phyloP scores from a whole-genome alignment of 2,888 invertebrate genomes.

The Chelonus formosanus region DNA sequence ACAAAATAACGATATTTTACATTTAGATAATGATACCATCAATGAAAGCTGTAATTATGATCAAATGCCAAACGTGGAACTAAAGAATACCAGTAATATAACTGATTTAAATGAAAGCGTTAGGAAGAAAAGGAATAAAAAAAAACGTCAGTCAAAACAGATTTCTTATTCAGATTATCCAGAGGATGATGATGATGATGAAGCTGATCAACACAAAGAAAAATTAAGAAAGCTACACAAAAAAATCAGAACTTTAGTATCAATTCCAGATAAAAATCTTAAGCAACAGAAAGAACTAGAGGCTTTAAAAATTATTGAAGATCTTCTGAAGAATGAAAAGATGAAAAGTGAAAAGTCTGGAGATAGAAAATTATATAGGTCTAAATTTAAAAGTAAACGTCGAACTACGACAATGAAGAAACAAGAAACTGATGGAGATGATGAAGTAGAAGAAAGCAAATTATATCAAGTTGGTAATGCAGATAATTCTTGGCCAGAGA shows the following conservation, averaged over 20 bases:
- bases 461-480: slow-evolving; percentile 1
- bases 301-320: slow-evolving; percentile 22
- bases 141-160: no score
- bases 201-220: background rate
- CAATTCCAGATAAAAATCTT: slow-evolving; percentile 12
- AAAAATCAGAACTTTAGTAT: slow-evolving; percentile 16
- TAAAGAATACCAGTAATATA: background rate
- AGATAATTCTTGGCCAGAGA: slow-evolving; percentile 4
- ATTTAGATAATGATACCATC: slow-evolving; percentile 16
- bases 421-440: no score
- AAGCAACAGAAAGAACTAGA: slow-evolving; percentile 18
- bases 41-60: background rate
- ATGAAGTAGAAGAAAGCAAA: slow-evolving; percentile 15
- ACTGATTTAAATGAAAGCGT: background rate
- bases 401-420: no score
- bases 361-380: no score
- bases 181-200: no score
- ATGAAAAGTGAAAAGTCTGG: background rate
- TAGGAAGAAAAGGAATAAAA: background rate
- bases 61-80: background rate
- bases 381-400: no score
- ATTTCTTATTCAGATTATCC: no score
- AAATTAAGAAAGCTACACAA: slow-evolving; percentile 22
- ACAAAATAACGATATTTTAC: slow-evolving; percentile 20
- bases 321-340: slow-evolving; percentile 15